A percentile compares a stretch with the other conserved stretches of the same genome.
phyloP scores from a whole-genome alignment of 2,797 vertebrate species.

The Gallinago stenura region DNA sequence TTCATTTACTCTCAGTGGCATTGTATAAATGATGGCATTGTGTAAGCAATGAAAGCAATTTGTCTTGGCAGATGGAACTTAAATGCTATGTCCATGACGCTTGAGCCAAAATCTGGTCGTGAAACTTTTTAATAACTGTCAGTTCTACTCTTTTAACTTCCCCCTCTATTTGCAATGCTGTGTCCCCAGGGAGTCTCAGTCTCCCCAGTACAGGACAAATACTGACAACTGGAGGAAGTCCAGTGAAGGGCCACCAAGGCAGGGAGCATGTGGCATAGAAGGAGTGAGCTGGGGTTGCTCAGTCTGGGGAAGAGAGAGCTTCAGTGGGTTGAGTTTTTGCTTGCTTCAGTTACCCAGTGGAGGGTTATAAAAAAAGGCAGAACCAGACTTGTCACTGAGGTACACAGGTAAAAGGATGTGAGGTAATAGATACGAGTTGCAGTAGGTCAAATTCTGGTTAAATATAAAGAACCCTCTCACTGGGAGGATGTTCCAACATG shows the following conservation, averaged over 20 bases:
- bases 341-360: not conserved
- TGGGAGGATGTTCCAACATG: not conserved
- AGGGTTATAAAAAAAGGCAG: not conserved
- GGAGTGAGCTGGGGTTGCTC: not conserved
- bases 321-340: not conserved
- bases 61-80: not conserved
- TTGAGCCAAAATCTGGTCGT: not conserved
- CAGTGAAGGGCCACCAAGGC: not conserved
- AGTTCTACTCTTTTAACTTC: not conserved
- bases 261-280: fast-evolving
- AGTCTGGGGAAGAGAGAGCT: not conserved
- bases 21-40: not conserved
- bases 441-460: not conserved
- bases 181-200: not conserved
- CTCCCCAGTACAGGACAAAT: not conserved
- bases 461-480: not conserved
- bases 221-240: not conserved
- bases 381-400: not conserved
- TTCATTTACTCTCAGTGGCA: not conserved
- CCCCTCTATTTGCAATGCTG: not conserved
- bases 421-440: not conserved
- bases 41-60: not conserved
- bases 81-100: not conserved
- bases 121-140: not conserved
- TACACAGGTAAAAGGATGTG: not conserved